Conservation (phyloP, 2,888 invertebrate species). For the Cantharis lateralis region DNA sequence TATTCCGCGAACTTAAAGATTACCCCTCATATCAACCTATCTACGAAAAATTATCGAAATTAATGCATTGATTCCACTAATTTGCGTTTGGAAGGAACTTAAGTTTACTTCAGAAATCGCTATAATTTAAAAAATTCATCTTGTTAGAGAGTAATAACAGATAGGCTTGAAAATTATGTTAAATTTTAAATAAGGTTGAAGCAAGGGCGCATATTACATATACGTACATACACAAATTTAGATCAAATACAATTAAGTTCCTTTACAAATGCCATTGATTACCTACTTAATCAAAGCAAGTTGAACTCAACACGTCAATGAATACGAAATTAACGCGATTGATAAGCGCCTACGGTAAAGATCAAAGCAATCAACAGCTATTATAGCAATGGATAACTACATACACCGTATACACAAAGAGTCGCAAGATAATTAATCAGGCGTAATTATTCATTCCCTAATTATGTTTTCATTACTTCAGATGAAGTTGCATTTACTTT, state of each 20-base stretch:
- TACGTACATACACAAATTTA: not conserved
- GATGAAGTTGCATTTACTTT: slow-evolving; percentile 42
- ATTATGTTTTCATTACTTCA: slow-evolving; percentile 33
- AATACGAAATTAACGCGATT: slow-evolving; percentile 49
- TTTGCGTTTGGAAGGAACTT: not conserved
- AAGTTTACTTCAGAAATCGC: not conserved
- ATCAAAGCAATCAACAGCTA: slow-evolving; percentile 52
- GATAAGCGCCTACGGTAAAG: slow-evolving; percentile 45
- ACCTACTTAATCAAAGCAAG: slow-evolving; percentile 31
- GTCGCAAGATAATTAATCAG: slow-evolving; percentile 38
- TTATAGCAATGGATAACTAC: slow-evolving; percentile 39
- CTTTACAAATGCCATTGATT: slow-evolving; percentile 31
- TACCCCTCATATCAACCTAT: no score
- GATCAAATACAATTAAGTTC: slow-evolving; percentile 40
- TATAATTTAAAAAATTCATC: not conserved
- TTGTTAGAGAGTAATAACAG: not conserved
- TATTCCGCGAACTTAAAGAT: no score
- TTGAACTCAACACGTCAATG: slow-evolving; percentile 31
- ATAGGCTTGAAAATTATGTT: not conserved
- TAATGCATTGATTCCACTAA: no score
- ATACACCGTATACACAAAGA: slow-evolving; percentile 33
- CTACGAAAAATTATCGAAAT: no score
- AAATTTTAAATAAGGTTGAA: not conserved
- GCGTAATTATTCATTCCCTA: not conserved
- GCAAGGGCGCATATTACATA: not conserved